Base-by-base conservation (phyloP, 2,888 invertebrate species). In the Andrena camellia region DNA sequence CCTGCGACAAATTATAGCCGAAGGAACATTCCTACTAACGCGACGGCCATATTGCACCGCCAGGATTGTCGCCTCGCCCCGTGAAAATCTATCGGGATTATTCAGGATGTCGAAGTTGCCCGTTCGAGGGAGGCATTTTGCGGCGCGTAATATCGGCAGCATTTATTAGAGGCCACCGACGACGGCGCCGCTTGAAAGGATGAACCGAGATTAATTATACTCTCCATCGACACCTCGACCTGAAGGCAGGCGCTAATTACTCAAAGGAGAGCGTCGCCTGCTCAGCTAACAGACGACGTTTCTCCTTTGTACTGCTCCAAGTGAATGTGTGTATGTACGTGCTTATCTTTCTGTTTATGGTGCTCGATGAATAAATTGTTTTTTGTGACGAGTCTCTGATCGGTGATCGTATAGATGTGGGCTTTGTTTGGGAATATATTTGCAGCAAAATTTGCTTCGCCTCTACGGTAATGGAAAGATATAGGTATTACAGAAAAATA, bases 1-100 rank as follows among this genome's bases (percentile, higher is more conserved):
- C 64, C 81, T 73, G 84, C 72, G 74, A 73, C 86, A 86, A 88
- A 87, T 87, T 87, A 83, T 84, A 69, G 66, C 52, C 69, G 68
- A 78, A 50, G 63, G 68, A 87, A 77, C 57, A 64, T 57, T 73
- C 26, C 81, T 64, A 81, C 81, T 80, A 68, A 63, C 66, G 70
- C 67, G 42, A 35, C 42, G 68, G 63, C 70, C 70, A 63, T 82
- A 75, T 77, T 79, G 85, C 71, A 42, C 48, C 59, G 23, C 23
- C 42, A 31, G 66, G 57, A 87, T 78, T 68, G 50, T 70, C 81
- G 66, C 29, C 42, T 60, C 57, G 42, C 59, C 4, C 57, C 52
- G 57, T 20, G 62, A 67, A 52, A 59, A 82, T 74, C 78, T 60
- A 78, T 69, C 81, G 76, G 54, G 68, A 68, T 78, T 83, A 66